phyloP scores from a whole-genome alignment of 1,140 invertebrate genomes.

The Drosophila albomicans region DNA sequence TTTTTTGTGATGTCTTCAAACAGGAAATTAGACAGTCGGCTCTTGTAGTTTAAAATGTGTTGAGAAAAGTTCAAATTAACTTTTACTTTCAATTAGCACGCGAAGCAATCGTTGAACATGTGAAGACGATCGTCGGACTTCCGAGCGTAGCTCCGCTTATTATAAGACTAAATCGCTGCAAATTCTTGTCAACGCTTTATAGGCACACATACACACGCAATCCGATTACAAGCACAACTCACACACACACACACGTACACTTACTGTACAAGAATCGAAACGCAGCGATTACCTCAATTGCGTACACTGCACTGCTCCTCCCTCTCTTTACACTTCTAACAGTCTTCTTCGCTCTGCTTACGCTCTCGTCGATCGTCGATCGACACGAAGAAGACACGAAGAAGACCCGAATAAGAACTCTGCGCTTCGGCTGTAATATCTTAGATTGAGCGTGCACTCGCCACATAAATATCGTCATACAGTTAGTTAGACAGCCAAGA shows the following conservation, averaged over 20 bases:
- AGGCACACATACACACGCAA: constrained; percentile 57
- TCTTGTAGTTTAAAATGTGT: neutral
- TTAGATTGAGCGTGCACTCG: constrained; percentile 24
- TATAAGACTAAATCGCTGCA: constrained; percentile 75
- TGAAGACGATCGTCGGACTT: constrained; percentile 10
- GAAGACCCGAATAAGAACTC: constrained; percentile 30
- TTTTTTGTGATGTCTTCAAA: constrained; percentile 14
- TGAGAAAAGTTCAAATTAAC: neutral
- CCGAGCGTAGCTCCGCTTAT: constrained; percentile 45
- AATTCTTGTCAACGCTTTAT: constrained; percentile 74
- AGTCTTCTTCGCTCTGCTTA: neutral
- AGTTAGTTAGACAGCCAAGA: neutral
- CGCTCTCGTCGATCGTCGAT: neutral
- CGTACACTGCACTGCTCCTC: constrained; percentile 8
- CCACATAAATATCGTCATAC: constrained; percentile 39
- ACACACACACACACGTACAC: constrained; percentile 33
- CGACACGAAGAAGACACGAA: constrained; percentile 12
- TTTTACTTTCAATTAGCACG: constrained; percentile 17
- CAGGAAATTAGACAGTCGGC: constrained; percentile 19
- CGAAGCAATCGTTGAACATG: neutral
- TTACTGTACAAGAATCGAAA: constrained; percentile 44
- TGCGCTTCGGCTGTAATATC: constrained; percentile 12
- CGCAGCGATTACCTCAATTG: constrained; percentile 46
- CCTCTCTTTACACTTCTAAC: constrained; percentile 11
- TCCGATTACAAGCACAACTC: constrained; percentile 33